These are phyloP conservation scores for Grammomys surdaster DNA, from an alignment of 2,113 vertebrate genomes.

Conservation along the genomic window DNA sequence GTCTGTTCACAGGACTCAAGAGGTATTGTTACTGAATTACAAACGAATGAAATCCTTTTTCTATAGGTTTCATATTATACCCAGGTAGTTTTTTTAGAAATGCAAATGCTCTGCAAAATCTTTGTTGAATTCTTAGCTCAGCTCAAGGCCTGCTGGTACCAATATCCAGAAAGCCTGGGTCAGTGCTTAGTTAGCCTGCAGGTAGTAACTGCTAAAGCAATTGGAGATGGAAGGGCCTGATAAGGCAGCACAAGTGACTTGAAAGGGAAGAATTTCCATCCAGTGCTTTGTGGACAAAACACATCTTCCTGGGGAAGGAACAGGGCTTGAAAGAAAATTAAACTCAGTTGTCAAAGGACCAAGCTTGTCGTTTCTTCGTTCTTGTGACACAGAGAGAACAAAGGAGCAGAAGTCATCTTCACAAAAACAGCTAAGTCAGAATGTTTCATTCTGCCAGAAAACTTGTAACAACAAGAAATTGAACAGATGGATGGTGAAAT, in stretches of 20 bases:
- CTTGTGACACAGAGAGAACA: not conserved
- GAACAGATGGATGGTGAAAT: not conserved
- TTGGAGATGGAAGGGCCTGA: not conserved
- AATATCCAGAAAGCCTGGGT: not conserved
- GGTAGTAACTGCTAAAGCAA: constrained; percentile 3
- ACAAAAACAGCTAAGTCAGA: not conserved
- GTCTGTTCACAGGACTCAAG: not conserved
- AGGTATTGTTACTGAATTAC: not conserved
- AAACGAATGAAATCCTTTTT: constrained; percentile 26
- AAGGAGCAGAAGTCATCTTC: not conserved
- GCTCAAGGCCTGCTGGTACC: not conserved
- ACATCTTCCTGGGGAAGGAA: not conserved
- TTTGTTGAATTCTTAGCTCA: constrained; percentile 17
- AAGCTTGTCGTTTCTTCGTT: not conserved
- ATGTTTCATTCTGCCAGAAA: not conserved
- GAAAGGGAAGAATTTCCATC: not conserved
- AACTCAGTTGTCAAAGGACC: not conserved
- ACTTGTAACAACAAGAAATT: not conserved
- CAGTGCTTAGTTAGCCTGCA: not conserved
- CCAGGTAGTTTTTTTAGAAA: not conserved
- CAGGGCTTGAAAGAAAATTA: not conserved
- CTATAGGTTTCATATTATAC: not conserved
- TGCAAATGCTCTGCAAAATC: constrained; percentile 41
- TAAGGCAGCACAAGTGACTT: not conserved
- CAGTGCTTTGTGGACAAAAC: not conserved